Base-by-base conservation (phyloP, 2,888 invertebrate genomes). In the Nemotelus pantherinus region DNA sequence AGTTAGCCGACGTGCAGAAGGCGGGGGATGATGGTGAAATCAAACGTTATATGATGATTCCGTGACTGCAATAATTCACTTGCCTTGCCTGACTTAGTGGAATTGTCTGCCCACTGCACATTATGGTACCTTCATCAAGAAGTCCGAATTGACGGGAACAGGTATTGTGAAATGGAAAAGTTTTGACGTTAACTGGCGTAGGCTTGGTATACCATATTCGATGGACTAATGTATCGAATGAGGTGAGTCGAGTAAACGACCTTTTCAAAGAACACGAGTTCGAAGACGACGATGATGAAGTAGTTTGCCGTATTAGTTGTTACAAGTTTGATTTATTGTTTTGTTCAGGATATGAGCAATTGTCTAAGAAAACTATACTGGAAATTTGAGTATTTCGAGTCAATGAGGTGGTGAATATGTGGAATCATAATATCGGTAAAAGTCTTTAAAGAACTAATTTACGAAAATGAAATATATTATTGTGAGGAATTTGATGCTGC, bases 41-140 rank as follows among this genome's bases (percentile, higher is more conserved):
- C 60, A 74, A 9, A 50, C 50, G 39, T 44, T 74, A 6, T 68
- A 63, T 74, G 74, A 39, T 63, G 63, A 74, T 74, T 74, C 41
- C 74, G 74, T 74, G 74, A 74, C 74, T 74, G 63, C 74, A 74
- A 74, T 74, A 60, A 63, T 74, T 60, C 74, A 74, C 70, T 70
- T 60, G 63, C 25, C 4, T 39, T 74, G 63, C 7, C 41, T n/a
- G 41, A 7, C 41, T 43, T n/a, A 55, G 47, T 63, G 39, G 48
- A 74, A 60, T 74, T 74, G 74, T 74, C 74, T 74, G 63, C 58
- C 53, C 10, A 4, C 7, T 4, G 2, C 43, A 44, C 55, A 70
- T 57, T 63, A 60, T 74, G 74, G 63, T 74, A 74, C 74, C 74
- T 74, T 74, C 74, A 74, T 74, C 74, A 74, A 74, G 50, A 50